A percentile compares a stretch with the other conserved stretches of the same genome.
Conservation (phyloP, 2,888 invertebrate species). For the Automeris io region DNA sequence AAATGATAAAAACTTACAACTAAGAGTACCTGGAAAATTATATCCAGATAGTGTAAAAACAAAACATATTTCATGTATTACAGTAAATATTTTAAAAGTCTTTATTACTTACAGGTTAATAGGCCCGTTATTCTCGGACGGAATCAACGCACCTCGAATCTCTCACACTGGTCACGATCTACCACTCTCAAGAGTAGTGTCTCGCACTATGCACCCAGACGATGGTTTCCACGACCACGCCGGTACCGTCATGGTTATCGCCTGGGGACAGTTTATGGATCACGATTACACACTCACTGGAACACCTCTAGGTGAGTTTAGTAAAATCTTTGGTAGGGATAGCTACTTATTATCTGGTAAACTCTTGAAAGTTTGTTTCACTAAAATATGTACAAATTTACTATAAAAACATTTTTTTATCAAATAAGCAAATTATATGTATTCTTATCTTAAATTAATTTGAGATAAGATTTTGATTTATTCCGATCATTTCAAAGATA, state of each 20-base stretch:
- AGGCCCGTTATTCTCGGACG: slow-evolving; percentile 90
- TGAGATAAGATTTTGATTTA: too few species aligned
- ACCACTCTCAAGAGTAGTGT: slow-evolving; percentile 89
- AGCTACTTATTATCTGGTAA: neutral
- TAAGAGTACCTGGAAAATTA: too few species aligned
- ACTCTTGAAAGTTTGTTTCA: neutral
- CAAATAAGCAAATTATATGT: too few species aligned
- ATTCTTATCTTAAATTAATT: too few species aligned
- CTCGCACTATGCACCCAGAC: slow-evolving; percentile 94
- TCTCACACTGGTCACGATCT: slow-evolving; percentile 85
- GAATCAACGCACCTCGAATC: slow-evolving; percentile 89
- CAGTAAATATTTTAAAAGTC: too few species aligned
- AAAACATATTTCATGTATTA: too few species aligned
- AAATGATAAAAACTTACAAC: too few species aligned
- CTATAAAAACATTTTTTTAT: too few species aligned
- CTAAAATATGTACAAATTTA: neutral
- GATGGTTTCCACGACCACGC: slow-evolving; percentile 96
- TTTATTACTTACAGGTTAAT: too few species aligned
- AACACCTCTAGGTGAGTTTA: slow-evolving; percentile 88
- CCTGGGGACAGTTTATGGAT: slow-evolving; percentile 97
- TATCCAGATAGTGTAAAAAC: too few species aligned
- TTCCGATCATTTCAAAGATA: too few species aligned
- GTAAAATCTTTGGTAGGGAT: neutral
- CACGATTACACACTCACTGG: slow-evolving; percentile 94
- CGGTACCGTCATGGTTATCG: slow-evolving; percentile 94